Conservation (phyloP, 2,888 invertebrate genomes). For the Drosophila borealis region DNA sequence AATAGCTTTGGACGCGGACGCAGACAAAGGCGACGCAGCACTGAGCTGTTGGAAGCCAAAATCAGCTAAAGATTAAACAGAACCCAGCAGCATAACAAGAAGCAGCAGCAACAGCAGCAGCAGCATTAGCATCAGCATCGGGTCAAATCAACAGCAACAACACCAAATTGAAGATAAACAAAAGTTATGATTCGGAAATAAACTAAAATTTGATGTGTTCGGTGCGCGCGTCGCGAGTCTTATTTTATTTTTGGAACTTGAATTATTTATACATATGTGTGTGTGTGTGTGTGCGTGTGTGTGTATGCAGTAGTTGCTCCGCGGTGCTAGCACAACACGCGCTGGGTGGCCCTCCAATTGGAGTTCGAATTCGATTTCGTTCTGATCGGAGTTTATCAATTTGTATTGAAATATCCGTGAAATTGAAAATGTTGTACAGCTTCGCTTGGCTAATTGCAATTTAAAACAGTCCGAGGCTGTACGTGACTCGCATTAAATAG, state of each 20-base stretch:
- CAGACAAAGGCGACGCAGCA: constrained; percentile 55
- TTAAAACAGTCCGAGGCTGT: constrained; percentile 7
- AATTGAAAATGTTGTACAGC: neutral
- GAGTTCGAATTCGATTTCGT: neutral
- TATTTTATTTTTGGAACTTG: constrained; percentile 53
- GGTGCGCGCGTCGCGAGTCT: constrained; percentile 53
- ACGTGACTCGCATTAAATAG: constrained; percentile 20
- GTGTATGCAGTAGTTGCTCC: neutral
- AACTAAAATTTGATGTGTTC: constrained; percentile 70
- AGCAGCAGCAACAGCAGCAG: constrained; percentile 15
- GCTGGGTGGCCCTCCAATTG: constrained; percentile 25
- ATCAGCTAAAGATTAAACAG: constrained; percentile 29
- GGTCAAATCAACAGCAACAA: constrained; percentile 16
- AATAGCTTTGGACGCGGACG: constrained; percentile 30
- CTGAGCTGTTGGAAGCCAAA: constrained; percentile 33
- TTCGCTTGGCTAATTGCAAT: constrained; percentile 29
- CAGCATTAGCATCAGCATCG: constrained; percentile 12
- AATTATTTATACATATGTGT: constrained; percentile 12
- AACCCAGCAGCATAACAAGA: constrained; percentile 3
- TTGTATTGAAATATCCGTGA: constrained; percentile 3
- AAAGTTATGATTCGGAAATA: constrained; percentile 77
- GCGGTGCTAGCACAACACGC: constrained; percentile 7
- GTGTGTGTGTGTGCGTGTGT: constrained; percentile 1
- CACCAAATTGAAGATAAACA: constrained; percentile 66
- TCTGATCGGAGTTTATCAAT: constrained; percentile 22